phyloP scores from a whole-genome alignment of 92 coral and sea anemone genomes.

The Bergia puertoricense region DNA sequence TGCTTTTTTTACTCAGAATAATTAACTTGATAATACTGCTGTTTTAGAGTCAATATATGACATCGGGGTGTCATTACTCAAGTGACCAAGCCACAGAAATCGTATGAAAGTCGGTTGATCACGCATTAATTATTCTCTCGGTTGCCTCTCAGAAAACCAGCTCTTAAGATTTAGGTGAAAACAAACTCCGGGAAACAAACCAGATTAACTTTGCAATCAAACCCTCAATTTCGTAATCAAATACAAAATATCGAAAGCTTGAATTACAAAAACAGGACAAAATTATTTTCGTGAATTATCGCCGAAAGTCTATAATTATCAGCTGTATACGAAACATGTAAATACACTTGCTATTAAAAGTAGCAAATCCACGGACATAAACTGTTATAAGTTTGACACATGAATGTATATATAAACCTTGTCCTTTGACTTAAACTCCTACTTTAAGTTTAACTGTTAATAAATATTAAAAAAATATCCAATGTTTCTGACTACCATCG shows the following conservation, averaged over 20 bases:
- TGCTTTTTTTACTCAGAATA: slow-evolving; percentile 10
- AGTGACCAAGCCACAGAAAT: not conserved
- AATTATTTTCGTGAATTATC: slow-evolving; percentile 27
- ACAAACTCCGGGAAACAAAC: slow-evolving; percentile 12
- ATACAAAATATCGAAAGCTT: slow-evolving; percentile 13
- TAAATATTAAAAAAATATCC: not conserved
- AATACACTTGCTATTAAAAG: not conserved
- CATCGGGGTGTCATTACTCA: slow-evolving; percentile 10
- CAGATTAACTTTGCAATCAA: not conserved
- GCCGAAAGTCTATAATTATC: not conserved
- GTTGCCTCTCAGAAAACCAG: not conserved
- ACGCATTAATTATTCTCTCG: slow-evolving; percentile 5
- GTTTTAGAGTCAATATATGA: slow-evolving; percentile 1
- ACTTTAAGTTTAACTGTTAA: not conserved
- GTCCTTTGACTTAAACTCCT: no score
- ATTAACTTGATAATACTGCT: slow-evolving; percentile 33
- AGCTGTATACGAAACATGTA: not conserved
- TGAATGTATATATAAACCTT: not conserved
- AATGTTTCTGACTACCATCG: not conserved
- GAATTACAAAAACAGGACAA: not conserved
- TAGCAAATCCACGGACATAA: not conserved
- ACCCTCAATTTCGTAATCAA: slow-evolving; percentile 18
- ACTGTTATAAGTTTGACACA: not conserved
- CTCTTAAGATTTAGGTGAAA: slow-evolving; percentile 7
- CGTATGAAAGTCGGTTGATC: not conserved